Evolutionary conservation across 2,888 invertebrate genomes (phyloP), one percentile per base, ranked within the genome.

Genomic region (Catocala nupta): DNA sequence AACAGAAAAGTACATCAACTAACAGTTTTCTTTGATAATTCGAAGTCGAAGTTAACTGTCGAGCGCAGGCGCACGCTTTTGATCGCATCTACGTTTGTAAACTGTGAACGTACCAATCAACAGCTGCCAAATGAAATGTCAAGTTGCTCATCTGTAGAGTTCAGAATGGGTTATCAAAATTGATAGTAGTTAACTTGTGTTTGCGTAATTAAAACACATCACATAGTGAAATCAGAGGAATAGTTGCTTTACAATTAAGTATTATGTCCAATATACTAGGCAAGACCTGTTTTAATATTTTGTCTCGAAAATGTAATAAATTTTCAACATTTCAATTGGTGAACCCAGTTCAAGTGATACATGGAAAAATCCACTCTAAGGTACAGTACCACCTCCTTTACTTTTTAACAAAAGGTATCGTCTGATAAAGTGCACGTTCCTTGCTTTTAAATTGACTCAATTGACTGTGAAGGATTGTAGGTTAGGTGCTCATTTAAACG

Each of bases 131-230:
- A 72, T 66, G 65, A 73, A 78, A 82, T 75, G 77, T 81, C 78
- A 78, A 73, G 33, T 63, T 67, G 60, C 54, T 51, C 62, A 81
- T 78, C 77, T 56, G 70, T 88, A 91, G 72, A 90, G 93, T 91
- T 93, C 93, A 92, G 68, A 88, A 80, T 93, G 84, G 93, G 93
- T 93, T 93, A 93, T 93, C 93, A 84, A 59, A 68, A 66, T 58
- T 81, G 90, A 90, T 92, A 89, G 87, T 62, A 82, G 74, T 81
- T 73, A 67, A 73, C 63, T 61, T 66, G 70, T 74, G 78, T 84
- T 82, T 81, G 65, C 77, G 71, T 70, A 77, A 85, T 81, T 72
- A 85, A 84, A 81, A 78, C 78, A 78, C 69, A 81, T 80, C 74
- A 42, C 45, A 71, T 63, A 74, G 58, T 75, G 65, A 73, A 74